Percentiles rank a stretch among this genome's conserved stretches.
phyloP scores from a whole-genome alignment of 2,113 vertebrate genomes.

The Cebus imitator region DNA sequence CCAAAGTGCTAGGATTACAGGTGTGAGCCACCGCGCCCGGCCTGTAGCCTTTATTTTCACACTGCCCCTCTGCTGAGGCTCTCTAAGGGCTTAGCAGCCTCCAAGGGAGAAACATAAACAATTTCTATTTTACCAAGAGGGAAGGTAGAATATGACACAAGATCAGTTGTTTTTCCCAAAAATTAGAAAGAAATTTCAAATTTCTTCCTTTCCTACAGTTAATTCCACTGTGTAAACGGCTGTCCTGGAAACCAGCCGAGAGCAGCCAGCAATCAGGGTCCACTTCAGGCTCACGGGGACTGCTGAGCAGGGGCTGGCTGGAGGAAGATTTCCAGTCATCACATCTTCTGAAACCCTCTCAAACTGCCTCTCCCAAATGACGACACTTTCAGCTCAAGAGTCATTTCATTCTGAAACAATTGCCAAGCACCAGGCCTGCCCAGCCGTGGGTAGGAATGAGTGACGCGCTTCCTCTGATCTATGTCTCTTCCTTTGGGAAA shows the following conservation, averaged over 20 bases:
- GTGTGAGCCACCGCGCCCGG: no score
- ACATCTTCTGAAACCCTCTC: background rate
- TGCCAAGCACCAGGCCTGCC: background rate
- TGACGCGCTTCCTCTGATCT: background rate
- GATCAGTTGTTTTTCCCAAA: background rate
- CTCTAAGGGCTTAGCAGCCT: background rate
- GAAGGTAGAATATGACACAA: background rate
- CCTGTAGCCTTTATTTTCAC: background rate
- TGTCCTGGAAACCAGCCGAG: background rate
- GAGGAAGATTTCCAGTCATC: background rate
- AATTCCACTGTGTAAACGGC: background rate
- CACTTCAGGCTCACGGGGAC: background rate
- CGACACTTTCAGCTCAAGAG: background rate
- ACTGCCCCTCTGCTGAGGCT: background rate
- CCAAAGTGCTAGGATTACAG: no score
- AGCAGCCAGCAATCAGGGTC: background rate
- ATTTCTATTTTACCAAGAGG: conserved; percentile 17
- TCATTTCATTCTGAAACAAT: conserved; percentile 6
- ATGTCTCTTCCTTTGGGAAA: conserved; percentile 13
- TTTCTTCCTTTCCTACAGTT: background rate
- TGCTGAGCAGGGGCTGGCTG: background rate
- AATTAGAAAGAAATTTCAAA: background rate
- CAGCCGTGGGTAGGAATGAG: background rate
- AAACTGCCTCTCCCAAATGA: background rate
- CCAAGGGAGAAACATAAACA: background rate